A percentile compares a stretch with the other conserved stretches of the same genome.
These are phyloP conservation scores for Phoebastria nigripes DNA, from an alignment of 2,797 vertebrate species.

Conservation along the genomic window DNA sequence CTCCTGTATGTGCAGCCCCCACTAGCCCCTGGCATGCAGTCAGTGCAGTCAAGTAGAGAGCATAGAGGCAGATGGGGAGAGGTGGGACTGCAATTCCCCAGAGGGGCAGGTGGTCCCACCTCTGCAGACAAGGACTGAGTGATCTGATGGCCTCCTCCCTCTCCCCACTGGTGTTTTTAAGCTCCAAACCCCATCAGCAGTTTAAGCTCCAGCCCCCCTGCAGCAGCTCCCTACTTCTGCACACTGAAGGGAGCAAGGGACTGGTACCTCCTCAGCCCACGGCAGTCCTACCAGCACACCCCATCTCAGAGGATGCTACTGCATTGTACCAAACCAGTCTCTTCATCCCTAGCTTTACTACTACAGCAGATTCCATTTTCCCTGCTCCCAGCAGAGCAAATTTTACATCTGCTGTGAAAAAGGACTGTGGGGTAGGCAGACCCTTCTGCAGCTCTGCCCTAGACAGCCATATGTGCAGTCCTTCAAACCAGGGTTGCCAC, in stretches of 20 bases:
- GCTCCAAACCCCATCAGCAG: not conserved
- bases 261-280: not conserved
- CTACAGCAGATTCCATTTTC: not conserved
- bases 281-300: not conserved
- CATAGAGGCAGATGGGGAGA: not conserved
- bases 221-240: not conserved
- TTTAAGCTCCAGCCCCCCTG: not conserved
- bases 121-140: not conserved
- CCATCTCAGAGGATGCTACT: not conserved
- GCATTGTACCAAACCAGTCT: not conserved
- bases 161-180: not conserved
- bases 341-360: not conserved
- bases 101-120: not conserved
- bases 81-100: no score
- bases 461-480: not conserved
- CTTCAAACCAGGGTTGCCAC: not conserved
- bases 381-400: not conserved
- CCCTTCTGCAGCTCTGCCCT: not conserved
- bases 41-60: not conserved
- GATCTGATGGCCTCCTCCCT: not conserved
- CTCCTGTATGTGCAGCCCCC: not conserved
- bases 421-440: not conserved
- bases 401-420: not conserved
- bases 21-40: not conserved
- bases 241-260: not conserved